These are phyloP conservation scores for Notamacropus eugenii DNA, from an alignment of 2,797 vertebrate genomes.

Conservation along the genomic window DNA sequence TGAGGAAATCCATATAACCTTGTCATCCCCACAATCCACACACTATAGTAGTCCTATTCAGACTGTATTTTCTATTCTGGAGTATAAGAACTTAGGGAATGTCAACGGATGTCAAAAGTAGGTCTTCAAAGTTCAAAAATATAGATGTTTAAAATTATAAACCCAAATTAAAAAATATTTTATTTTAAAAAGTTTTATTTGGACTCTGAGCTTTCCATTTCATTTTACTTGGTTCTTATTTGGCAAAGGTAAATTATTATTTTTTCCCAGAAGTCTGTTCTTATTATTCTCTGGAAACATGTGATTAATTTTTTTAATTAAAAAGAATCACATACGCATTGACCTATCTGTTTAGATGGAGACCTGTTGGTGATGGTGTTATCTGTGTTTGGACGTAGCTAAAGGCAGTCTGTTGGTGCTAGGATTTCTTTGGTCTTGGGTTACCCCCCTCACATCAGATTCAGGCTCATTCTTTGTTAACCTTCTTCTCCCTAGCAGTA, in stretches of 20 bases:
- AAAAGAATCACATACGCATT: not conserved
- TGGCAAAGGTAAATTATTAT: constrained; percentile 16
- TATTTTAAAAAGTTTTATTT: constrained; percentile 26
- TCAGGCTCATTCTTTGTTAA: constrained; percentile 2
- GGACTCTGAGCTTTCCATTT: not conserved
- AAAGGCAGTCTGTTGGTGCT: not conserved
- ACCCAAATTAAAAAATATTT: not conserved
- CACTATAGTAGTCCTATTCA: not conserved
- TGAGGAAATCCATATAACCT: not conserved
- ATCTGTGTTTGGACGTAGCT: constrained; percentile 8
- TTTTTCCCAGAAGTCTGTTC: not conserved
- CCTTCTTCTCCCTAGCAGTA: constrained; percentile 28
- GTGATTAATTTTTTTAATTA: constrained; percentile 7
- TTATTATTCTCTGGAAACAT: not conserved
- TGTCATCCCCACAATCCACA: not conserved
- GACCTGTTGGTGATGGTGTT: not conserved
- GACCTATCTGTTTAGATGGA: not conserved
- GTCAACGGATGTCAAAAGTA: not conserved
- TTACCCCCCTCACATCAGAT: not conserved
- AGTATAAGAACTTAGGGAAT: not conserved
- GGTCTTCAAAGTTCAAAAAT: not conserved
- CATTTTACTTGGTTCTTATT: constrained; percentile 11
- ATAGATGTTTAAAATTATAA: constrained; percentile 7
- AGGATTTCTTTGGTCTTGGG: not conserved
- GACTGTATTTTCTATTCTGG: not conserved